These are phyloP conservation scores for Tetheella fluctuosa DNA, from an alignment of 2,888 invertebrate species.

Conservation along the genomic window DNA sequence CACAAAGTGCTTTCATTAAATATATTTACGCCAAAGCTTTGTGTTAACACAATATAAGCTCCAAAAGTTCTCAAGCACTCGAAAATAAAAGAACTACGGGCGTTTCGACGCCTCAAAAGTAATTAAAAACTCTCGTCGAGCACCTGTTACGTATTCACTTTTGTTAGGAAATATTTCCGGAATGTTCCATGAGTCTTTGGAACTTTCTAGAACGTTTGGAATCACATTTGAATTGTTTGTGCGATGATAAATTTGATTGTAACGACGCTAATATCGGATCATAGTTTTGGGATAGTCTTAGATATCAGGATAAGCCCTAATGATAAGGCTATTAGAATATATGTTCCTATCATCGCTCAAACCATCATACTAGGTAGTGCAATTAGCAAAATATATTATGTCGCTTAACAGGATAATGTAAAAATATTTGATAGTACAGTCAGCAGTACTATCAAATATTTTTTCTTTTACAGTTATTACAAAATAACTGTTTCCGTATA, in stretches of 20 bases:
- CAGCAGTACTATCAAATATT: too few species aligned
- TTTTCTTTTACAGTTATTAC: too few species aligned
- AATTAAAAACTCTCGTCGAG: constrained; percentile 1
- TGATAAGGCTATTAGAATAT: background rate
- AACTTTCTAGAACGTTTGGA: constrained; percentile 1
- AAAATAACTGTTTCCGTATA: too few species aligned
- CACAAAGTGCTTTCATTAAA: background rate
- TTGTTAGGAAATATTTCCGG: background rate
- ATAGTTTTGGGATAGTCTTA: background rate
- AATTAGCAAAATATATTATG: too few species aligned
- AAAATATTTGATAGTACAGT: too few species aligned
- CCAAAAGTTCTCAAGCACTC: background rate
- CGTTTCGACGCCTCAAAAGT: constrained; percentile 7
- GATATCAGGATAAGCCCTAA: background rate
- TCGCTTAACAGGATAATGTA: too few species aligned
- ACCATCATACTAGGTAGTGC: too few species aligned
- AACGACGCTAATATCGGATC: background rate
- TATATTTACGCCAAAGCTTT: background rate
- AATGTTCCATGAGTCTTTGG: background rate
- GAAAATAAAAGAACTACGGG: background rate
- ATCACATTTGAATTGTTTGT: background rate
- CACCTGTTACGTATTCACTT: constrained; percentile 8
- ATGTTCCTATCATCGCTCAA: too few species aligned
- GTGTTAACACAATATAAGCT: constrained; percentile 2
- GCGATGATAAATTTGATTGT: background rate